Conservation (phyloP, 2,888 invertebrate genomes). For the Yponomeuta evonymella region DNA sequence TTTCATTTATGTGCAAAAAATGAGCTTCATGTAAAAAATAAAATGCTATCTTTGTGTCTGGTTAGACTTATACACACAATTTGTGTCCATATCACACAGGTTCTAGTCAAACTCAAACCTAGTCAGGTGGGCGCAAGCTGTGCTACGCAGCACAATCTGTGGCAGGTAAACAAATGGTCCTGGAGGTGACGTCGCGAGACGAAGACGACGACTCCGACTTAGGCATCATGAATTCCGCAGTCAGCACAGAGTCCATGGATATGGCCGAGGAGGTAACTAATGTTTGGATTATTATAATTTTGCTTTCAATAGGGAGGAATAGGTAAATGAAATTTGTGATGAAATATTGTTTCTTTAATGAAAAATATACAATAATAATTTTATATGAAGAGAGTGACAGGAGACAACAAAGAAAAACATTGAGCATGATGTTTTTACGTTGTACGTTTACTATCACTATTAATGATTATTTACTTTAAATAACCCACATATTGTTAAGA, state of each 20-base stretch:
- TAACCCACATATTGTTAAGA: too few species aligned
- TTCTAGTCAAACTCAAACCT: slow-evolving; percentile 6
- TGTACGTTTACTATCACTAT: too few species aligned
- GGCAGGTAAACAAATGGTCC: slow-evolving; percentile 45
- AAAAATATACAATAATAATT: too few species aligned
- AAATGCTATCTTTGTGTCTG: neutral
- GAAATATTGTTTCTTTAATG: too few species aligned
- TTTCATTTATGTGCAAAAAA: too few species aligned
- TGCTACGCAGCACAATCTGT: neutral
- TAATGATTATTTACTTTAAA: too few species aligned
- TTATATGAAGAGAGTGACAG: too few species aligned
- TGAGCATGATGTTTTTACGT: too few species aligned
- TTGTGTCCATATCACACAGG: neutral
- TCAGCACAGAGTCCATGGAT: slow-evolving; percentile 81
- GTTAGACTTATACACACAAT: neutral
- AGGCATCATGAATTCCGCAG: slow-evolving; percentile 64
- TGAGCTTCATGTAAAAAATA: neutral
- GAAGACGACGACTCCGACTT: slow-evolving; percentile 38
- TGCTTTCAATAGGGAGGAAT: neutral
- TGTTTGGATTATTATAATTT: neutral
- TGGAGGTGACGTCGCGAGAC: slow-evolving; percentile 39
- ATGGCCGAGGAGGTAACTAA: slow-evolving; percentile 77
- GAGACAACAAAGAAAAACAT: too few species aligned
- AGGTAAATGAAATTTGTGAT: neutral
- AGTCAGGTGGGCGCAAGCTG: neutral